phyloP scores from a whole-genome alignment of 2,888 invertebrate genomes.

The Rambutsinella grinnellia region DNA sequence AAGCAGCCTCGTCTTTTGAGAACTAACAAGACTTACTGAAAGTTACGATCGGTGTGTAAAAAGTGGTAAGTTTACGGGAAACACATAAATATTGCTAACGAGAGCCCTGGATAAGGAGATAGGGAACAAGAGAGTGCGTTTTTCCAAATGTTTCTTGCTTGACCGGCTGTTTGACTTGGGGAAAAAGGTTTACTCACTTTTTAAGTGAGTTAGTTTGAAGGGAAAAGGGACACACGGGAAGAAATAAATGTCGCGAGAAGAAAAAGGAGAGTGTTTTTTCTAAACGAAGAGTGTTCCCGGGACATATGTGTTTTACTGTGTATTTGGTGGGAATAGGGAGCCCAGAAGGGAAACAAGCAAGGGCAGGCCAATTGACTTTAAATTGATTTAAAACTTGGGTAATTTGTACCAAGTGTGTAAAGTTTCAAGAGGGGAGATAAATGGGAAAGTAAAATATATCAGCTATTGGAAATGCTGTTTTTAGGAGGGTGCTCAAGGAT shows the following conservation, averaged over 20 bases:
- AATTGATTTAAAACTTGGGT: conserved; percentile 51
- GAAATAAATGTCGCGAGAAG: conserved; percentile 1
- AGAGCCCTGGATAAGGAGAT: conserved; percentile 1
- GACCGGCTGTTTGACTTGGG: not conserved
- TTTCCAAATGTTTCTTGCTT: not conserved
- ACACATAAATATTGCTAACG: conserved; percentile 47
- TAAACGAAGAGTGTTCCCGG: too few relatives aligned
- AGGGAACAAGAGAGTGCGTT: not conserved
- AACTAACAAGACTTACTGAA: conserved; percentile 49
- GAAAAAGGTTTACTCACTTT: not conserved
- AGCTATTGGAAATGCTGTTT: too few relatives aligned
- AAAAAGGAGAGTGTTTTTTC: not conserved
- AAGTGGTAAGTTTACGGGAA: conserved; percentile 22
- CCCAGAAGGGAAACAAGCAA: conserved; percentile 13
- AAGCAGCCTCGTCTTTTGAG: conserved; percentile 5
- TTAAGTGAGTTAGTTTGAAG: not conserved
- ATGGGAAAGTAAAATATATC: conserved; percentile 17
- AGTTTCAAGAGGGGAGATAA: conserved; percentile 25
- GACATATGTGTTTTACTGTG: too few relatives aligned
- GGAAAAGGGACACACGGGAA: not conserved
- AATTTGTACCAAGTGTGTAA: conserved; percentile 45
- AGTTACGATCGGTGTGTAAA: conserved; percentile 17
- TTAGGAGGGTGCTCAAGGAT: not conserved
- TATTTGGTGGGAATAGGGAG: not conserved
- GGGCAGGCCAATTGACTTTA: conserved; percentile 33